Conservation (phyloP, 2,113 vertebrate genomes). For the Barnardius zonarius region DNA sequence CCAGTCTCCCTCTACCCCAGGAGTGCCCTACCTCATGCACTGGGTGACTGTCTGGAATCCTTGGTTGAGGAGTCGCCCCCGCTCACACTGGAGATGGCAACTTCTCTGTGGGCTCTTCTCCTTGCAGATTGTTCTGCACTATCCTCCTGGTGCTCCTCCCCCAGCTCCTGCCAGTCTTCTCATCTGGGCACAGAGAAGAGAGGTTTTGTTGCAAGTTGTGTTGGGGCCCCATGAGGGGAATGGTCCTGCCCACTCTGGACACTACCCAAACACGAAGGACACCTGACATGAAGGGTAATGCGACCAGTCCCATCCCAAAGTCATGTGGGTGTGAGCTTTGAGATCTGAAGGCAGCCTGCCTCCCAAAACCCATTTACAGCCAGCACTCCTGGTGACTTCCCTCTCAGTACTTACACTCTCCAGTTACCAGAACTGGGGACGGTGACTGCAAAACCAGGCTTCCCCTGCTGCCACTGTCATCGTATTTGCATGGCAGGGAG, state of each 20-base stretch:
- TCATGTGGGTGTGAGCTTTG: background rate
- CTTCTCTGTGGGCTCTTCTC: background rate
- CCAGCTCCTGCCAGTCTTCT: background rate
- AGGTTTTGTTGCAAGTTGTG: slow-evolving; percentile 2
- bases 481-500: background rate
- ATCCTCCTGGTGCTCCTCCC: slow-evolving; percentile 6
- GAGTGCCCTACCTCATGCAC: background rate
- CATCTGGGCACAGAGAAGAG: background rate
- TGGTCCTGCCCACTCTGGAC: slow-evolving; percentile 23
- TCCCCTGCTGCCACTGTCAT: background rate
- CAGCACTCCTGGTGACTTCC: background rate
- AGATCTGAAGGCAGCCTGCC: background rate
- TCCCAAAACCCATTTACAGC: background rate
- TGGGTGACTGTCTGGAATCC: background rate
- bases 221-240: background rate
- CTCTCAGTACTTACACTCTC: background rate
- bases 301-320: background rate
- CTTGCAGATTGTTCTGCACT: background rate
- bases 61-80: background rate
- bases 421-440: background rate
- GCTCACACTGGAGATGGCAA: background rate
- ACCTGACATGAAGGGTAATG: background rate
- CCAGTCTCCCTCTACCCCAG: background rate
- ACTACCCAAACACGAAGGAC: background rate
- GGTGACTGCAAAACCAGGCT: background rate